Conservation (phyloP, 2,113 vertebrate species). For the Brevimyrus niger region DNA sequence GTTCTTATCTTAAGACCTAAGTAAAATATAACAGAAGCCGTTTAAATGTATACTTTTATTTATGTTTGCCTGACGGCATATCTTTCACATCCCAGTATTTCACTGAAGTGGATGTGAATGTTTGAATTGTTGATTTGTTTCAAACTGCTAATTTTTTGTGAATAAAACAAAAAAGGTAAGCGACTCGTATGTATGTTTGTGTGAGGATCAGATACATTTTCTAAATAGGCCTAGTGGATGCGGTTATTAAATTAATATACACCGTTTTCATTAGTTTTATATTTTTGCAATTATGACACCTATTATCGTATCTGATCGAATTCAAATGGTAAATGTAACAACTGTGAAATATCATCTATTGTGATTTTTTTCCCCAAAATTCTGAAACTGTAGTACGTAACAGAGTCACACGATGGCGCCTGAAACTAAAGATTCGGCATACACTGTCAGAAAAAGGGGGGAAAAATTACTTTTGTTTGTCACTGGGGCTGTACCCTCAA, state of each 20-base stretch:
- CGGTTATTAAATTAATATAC: background rate
- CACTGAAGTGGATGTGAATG: background rate
- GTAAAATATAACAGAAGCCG: background rate
- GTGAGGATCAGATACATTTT: background rate
- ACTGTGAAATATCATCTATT: background rate
- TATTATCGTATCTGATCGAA: background rate
- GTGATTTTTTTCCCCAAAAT: background rate
- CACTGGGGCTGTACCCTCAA: no score
- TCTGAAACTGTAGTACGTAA: background rate
- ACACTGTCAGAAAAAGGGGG: no score
- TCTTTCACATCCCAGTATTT: background rate
- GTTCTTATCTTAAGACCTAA: background rate
- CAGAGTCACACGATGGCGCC: background rate
- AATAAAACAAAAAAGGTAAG: conserved; percentile 11
- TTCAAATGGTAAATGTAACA: background rate
- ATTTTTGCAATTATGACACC: background rate
- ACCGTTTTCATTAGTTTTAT: background rate
- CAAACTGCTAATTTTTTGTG: conserved; percentile 20
- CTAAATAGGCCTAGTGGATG: background rate
- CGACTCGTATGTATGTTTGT: background rate
- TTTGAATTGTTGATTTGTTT: background rate
- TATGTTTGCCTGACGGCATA: background rate
- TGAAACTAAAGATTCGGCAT: background rate
- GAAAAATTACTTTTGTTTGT: no score
- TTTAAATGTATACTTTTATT: background rate